Base-by-base conservation (phyloP, 2,113 vertebrate species). In the Carollia perspicillata region DNA sequence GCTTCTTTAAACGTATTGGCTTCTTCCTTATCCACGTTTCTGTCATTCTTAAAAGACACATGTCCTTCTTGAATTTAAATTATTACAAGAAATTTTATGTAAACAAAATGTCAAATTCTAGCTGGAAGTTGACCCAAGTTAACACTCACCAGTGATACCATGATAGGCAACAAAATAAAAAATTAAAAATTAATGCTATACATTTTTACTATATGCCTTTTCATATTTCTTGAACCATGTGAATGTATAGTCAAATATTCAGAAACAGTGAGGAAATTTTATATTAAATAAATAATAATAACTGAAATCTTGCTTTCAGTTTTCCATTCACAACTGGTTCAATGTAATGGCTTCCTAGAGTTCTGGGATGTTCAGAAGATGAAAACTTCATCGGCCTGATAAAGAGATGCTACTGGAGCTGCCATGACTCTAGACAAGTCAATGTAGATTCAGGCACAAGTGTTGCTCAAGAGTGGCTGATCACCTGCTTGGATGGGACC, bases 11-110 rank as follows among this genome's bases (percentile, higher is more conserved):
- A 92, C 81, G 44, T 47, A 42, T n/a, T 80, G 26, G 9, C 60
- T 88, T 80, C 51, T 74, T 77, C 53, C 28, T 89, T 96, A 81
- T 75, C 55, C 89, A 35, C 6, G 22, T 69, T 92, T 92, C 33
- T 96, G 13, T 74, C 83, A 75, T 0, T 85, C 51, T 92, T 81
- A 84, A 80, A 95, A 81, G 47, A 92, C 12, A 51, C 66, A n/a
- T 78, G 11, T 84, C 58, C 92, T 91, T 75, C 63, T 92, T 91
- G 28, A 84, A 79, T 89, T 93, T 79, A 94, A 94, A 94, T 87
- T 93, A 95, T 88, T 91, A 49, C 13, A 72, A 58, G 53, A 78
- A 95, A 74, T 90, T 95, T 65, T 81, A 5, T 81, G 35, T 80
- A 77, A 86, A 44, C 75, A 81, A 85, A 95, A 89, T 77, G 26